Conservation (phyloP, 2,113 vertebrate species). For the Pandion haliaetus region DNA sequence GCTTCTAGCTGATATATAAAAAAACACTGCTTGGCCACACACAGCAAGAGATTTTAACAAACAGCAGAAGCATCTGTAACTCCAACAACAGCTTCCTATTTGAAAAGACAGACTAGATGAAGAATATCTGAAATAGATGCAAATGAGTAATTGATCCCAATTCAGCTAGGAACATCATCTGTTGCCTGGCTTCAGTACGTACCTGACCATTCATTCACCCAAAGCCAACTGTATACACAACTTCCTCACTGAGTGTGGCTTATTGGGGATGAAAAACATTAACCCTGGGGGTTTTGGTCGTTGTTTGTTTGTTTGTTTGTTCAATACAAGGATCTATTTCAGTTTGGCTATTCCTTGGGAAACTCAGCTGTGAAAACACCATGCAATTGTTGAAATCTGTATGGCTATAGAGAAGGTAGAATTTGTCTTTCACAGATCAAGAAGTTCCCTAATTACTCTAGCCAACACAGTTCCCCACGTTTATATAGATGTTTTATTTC, state of each 20-base stretch:
- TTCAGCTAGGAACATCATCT: background rate
- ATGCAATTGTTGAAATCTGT: background rate
- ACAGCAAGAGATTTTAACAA: background rate
- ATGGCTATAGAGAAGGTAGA: background rate
- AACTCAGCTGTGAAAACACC: background rate
- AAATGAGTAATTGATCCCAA: background rate
- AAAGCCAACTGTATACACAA: background rate
- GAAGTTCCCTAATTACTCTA: background rate
- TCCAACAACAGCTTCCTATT: background rate
- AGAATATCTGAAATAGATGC: background rate
- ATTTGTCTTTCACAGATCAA: background rate
- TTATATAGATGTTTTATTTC: background rate
- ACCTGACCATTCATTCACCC: background rate
- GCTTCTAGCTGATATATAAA: background rate
- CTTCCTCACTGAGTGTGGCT: rapidly evolving
- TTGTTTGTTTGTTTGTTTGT: background rate
- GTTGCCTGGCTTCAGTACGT: background rate
- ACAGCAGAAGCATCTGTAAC: background rate
- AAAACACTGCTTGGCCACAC: background rate
- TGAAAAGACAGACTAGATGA: background rate
- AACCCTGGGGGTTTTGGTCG: background rate
- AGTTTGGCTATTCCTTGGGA: background rate
- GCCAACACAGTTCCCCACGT: rapidly evolving
- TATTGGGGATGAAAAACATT: background rate
- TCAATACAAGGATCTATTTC: background rate